Base-by-base conservation (phyloP, 2,113 vertebrate species). In the Telmatochromis sp. region DNA sequence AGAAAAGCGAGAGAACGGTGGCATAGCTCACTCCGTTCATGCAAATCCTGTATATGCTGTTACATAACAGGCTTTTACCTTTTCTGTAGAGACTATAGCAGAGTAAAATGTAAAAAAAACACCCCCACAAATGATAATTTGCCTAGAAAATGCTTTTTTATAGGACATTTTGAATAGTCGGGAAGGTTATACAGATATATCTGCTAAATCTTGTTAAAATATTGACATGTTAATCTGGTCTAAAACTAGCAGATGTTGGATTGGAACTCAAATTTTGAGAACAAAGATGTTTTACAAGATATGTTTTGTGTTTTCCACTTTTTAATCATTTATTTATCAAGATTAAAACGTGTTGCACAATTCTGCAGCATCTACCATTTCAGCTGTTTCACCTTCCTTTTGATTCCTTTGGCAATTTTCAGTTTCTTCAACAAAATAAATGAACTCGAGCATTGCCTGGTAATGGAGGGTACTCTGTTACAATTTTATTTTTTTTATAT, bases 61-160 rank as follows among this genome's bases (percentile, higher is more conserved):
- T 95, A 89, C 83, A 80, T 93, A 94, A 92, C 73, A 58, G 26
- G 75, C 79, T 53, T 47, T 78, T 51, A 31, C 23, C 26, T 49
- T 78, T 49, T 31, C 45, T 49, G 40, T 28, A 31, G 42, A 49
- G 70, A 49, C 45, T 51, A 51, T 78, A 49, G 45, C 10, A 31
- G 26, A 51, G 15, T 78, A 49, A 78, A 51, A 33, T 19, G 45
- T 31, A 45, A 81, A 73, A 42, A 42, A 65, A n/a, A 63, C 2
- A 85, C 42, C 2, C 26, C 10, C 5, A 54, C 19, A 84, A 75
- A 83, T 84, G 17, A 55, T 45, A 14, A 33, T 63, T 17, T 54
- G 82, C 10, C 35, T 17, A 42, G 21, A 73, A 45, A 73, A 47
- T 19, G 9, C 23, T 47, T 73, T 28, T 73, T 47, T 15, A 7